Evolutionary conservation across 23 tunicate species (phyloP).

Genomic region (Corella eumyota): DNA sequence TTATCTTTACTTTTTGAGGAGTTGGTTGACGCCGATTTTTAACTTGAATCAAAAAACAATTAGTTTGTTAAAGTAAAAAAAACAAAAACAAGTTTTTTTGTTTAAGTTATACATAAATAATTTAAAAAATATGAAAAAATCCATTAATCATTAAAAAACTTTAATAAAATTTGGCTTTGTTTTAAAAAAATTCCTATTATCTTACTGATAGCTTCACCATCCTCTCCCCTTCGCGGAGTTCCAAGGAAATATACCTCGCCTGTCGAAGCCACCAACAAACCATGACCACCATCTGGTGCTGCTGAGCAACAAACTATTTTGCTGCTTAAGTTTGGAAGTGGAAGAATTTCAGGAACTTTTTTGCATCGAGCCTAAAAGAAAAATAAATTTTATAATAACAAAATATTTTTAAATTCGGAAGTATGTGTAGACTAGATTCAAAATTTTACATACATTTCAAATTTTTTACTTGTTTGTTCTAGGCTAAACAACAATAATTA

Average conservation of each 20-base stretch:
- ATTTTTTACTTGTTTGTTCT: too few species aligned
- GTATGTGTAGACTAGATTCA: neutral
- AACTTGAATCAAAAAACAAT: constrained; percentile 4
- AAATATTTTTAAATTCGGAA: neutral
- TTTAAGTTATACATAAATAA: neutral
- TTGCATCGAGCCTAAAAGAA: constrained; percentile 23
- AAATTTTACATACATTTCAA: neutral
- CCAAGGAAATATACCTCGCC: constrained; percentile 64
- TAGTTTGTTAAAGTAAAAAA: neutral
- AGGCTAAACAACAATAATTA: too few species aligned
- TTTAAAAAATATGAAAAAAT: too few species aligned
- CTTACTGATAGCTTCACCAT: constrained; percentile 22
- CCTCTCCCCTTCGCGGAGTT: constrained; percentile 54
- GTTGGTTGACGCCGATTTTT: constrained; percentile 26
- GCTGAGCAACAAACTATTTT: constrained; percentile 31
- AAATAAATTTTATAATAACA: constrained; percentile 1
- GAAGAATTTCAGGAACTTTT: constrained; percentile 5
- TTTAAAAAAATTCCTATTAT: neutral
- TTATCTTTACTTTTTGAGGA: constrained; percentile 34
- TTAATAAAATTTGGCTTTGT: too few species aligned
- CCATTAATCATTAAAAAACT: too few species aligned
- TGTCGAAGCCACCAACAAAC: constrained; percentile 23
- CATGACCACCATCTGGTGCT: constrained; percentile 48
- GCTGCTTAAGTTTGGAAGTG: constrained; percentile 13
- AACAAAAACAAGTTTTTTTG: neutral